Percentiles rank a stretch among this genome's conserved stretches.
Conservation (phyloP, 2,797 vertebrate species). For the Neostethus bicornis region DNA sequence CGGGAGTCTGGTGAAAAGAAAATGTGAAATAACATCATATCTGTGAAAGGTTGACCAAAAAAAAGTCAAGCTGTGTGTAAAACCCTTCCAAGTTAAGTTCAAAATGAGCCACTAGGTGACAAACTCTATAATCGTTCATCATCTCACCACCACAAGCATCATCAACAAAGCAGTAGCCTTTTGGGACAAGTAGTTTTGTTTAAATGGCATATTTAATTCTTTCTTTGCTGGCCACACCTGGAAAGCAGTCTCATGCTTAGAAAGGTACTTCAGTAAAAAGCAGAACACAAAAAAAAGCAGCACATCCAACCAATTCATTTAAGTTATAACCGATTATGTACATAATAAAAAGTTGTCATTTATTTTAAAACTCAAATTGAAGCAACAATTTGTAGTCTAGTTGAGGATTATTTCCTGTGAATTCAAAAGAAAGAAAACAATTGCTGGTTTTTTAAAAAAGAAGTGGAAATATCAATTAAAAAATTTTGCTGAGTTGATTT, state of each 20-base stretch:
- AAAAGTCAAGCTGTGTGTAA: constrained; percentile 32
- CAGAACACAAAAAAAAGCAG: background rate
- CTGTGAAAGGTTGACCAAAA: background rate
- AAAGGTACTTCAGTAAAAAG: too few species aligned
- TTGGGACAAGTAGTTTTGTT: constrained; percentile 46
- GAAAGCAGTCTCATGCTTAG: constrained; percentile 10
- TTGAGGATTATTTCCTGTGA: too few species aligned
- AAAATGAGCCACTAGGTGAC: background rate
- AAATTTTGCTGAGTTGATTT: constrained; percentile 1
- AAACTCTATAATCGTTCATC: constrained; percentile 12
- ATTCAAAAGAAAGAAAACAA: too few species aligned
- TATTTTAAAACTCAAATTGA: too few species aligned
- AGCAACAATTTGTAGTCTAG: too few species aligned
- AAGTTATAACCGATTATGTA: too few species aligned
- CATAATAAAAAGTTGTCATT: too few species aligned
- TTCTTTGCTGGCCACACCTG: constrained; percentile 47
- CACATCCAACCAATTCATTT: too few species aligned
- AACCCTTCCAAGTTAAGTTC: constrained; percentile 21
- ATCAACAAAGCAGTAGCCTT: background rate
- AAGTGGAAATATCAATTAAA: too few species aligned
- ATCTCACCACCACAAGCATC: constrained; percentile 5
- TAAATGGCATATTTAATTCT: constrained; percentile 13
- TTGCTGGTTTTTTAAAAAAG: too few species aligned
- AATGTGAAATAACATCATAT: constrained; percentile 8
- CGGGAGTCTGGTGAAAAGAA: background rate